Conservation (phyloP, 2,888 invertebrate genomes). For the Mamestra brassicae region DNA sequence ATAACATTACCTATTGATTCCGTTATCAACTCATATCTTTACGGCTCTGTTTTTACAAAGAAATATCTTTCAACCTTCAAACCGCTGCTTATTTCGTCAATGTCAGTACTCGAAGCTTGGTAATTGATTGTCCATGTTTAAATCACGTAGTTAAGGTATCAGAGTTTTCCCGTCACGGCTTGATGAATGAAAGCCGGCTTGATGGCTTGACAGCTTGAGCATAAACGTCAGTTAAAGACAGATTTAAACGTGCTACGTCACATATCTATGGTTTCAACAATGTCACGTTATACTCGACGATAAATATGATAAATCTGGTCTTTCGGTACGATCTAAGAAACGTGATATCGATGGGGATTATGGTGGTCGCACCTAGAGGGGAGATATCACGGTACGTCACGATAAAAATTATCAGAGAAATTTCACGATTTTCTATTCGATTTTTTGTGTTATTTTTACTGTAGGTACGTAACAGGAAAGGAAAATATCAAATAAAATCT, state of each 20-base stretch:
- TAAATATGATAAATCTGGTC: conserved; percentile 84
- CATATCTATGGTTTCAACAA: conserved; percentile 70
- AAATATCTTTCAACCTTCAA: conserved; percentile 60
- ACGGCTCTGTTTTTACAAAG: conserved; percentile 68
- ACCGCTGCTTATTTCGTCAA: conserved; percentile 49
- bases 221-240: neutral
- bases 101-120: conserved; percentile 45
- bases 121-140: conserved; percentile 41
- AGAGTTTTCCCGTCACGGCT: neutral
- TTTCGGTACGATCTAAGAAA: conserved; percentile 79
- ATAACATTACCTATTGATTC: conserved; percentile 66
- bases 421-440: neutral
- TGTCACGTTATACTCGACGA: conserved; percentile 76
- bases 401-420: conserved; percentile 26
- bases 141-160: conserved; percentile 28
- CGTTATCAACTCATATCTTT: conserved; percentile 71
- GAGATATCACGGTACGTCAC: conserved; percentile 53
- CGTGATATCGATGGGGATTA: conserved; percentile 72
- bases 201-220: neutral
- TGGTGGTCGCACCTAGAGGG: conserved; percentile 67
- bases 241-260: conserved; percentile 66
- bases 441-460: neutral
- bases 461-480: too few species aligned
- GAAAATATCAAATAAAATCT: too few species aligned
- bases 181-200: conserved; percentile 38